phyloP scores from a whole-genome alignment of 2,113 vertebrate species.

The Eurystomus gularis region DNA sequence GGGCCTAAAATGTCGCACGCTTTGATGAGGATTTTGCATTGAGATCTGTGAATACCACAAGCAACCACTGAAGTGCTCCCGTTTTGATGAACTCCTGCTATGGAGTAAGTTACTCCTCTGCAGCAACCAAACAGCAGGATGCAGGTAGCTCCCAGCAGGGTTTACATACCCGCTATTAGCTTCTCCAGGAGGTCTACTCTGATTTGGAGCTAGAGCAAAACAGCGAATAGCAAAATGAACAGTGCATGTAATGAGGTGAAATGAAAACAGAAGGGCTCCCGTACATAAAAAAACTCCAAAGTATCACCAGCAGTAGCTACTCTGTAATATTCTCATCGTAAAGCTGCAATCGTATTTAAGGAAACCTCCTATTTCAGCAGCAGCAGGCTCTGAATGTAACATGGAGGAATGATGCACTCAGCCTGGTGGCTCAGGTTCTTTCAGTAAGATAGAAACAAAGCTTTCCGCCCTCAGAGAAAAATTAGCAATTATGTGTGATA shows the following conservation, averaged over 20 bases:
- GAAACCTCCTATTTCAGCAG: not conserved
- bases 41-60: not conserved
- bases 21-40: not conserved
- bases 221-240: not conserved
- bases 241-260: not conserved
- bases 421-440: not conserved
- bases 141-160: not conserved
- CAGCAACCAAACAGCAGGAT: not conserved
- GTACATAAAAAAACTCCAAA: not conserved
- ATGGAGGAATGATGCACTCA: not conserved
- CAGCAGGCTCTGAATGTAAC: not conserved
- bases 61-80: not conserved
- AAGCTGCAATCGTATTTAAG: not conserved
- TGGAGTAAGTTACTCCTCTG: not conserved
- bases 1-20: not conserved
- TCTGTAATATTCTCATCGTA: not conserved
- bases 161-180: not conserved
- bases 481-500: not conserved
- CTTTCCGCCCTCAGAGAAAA: not conserved
- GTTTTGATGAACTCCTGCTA: not conserved
- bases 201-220: not conserved
- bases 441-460: not conserved
- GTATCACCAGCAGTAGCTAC: not conserved
- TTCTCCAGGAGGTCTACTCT: not conserved
- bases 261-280: not conserved